phyloP scores from a whole-genome alignment of 2,113 vertebrate genomes.

The Sakesphorus luctuosus region DNA sequence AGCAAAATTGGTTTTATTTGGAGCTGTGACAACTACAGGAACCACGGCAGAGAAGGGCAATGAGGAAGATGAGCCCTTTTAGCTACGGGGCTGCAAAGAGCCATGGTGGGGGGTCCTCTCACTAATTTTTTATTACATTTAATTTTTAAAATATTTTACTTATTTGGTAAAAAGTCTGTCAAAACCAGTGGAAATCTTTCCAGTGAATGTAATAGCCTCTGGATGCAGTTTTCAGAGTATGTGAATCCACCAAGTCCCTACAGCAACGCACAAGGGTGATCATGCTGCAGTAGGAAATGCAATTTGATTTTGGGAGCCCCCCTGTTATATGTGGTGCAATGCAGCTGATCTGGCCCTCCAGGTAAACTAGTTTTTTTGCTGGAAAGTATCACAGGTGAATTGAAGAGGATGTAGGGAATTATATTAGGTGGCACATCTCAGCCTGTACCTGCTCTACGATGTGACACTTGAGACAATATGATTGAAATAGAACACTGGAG shows the following conservation, averaged over 20 bases:
- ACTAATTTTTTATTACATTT: neutral
- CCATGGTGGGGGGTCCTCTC: rapidly evolving
- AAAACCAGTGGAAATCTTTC: neutral
- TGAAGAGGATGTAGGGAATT: neutral
- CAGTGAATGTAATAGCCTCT: neutral
- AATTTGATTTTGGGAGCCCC: neutral
- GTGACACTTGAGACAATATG: neutral
- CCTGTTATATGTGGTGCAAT: neutral
- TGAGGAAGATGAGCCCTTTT: neutral
- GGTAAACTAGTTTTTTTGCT: neutral
- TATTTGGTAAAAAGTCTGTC: neutral
- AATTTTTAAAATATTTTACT: neutral
- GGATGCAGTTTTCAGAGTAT: neutral
- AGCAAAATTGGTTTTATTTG: neutral
- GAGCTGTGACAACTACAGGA: neutral
- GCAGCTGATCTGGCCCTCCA: neutral
- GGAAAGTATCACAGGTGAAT: neutral
- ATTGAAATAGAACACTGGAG: neutral
- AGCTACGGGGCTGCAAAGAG: neutral
- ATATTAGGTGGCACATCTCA: neutral
- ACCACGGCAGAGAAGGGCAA: neutral
- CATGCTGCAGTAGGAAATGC: neutral
- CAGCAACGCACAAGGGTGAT: neutral
- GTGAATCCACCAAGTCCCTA: neutral
- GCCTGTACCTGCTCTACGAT: neutral